Base-by-base conservation (phyloP, 2,888 invertebrate species). In the Phaonia tiefii region DNA sequence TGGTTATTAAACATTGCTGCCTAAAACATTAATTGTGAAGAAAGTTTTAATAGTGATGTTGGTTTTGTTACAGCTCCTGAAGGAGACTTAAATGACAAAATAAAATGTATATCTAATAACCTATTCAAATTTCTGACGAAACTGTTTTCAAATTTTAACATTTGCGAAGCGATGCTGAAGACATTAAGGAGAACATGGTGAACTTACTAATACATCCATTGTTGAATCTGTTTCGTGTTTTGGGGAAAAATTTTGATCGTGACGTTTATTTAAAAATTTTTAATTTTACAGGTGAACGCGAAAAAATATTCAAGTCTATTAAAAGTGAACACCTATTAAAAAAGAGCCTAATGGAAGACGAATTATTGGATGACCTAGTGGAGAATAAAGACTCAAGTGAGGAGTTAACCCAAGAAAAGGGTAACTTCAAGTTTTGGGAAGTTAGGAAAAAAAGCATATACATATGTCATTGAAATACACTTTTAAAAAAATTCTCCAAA, bases 401-500 rank as follows among this genome's bases (percentile, higher is more conserved):
- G 8, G 31, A 3, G 3, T 8, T 31, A 31, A 31, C 31, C 4
- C 31, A 31, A 46, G 15, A 46, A 66, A 49, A 51, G 51, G 49
- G 67, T 67, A 67, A 67, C 17, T 46, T 66, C 25, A 26, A 66
- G 46, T 67, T 31, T 67, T 15, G 31, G 31, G 37, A 13, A 51
- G 51, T 37, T 37, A 51, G 49, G 44, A 66, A 7, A 25, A 67
- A 67, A 67, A 15, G 49, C 51, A 51, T 11, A n/a, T n/a, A 11
- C 37, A 26, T 37, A 11, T 31, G 37, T 5, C 49, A 46, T 31
- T 67, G 17, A 67, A 49, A 10, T 11, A 17, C 13, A 67, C 51
- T 11, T 51, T 67, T 67, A 67, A 13, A 67, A 67, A 67, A 51
- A 17, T 67, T 51, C 37, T 67, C 10, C 37, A 67, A 20, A 67